Evolutionary conservation across 2,888 invertebrate species (phyloP).

Genomic region (Drosophila nigritarsus): DNA sequence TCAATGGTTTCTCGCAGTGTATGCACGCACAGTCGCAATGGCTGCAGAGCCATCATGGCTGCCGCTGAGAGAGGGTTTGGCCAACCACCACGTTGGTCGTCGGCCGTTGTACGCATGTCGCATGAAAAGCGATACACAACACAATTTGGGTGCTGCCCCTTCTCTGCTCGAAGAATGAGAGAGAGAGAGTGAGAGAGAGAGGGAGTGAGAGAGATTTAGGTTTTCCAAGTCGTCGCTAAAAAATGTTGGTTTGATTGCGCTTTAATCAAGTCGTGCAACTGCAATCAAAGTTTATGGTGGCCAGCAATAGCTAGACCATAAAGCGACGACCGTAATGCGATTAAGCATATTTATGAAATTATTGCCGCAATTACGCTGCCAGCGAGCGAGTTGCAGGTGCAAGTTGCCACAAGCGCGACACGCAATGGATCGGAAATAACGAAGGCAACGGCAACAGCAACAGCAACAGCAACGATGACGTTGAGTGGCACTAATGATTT

Average conservation of each 20-base stretch:
- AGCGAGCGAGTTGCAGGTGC: slow-evolving; percentile 30
- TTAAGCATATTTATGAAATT: slow-evolving; percentile 74
- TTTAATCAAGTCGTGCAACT: slow-evolving; percentile 65
- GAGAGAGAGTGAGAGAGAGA: background rate
- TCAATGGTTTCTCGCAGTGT: slow-evolving; percentile 43
- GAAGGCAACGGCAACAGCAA: background rate
- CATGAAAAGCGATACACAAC: slow-evolving; percentile 39
- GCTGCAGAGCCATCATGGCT: slow-evolving; percentile 50
- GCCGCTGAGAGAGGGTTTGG: slow-evolving; percentile 52
- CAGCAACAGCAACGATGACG: background rate
- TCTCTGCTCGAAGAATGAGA: background rate
- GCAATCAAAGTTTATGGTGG: slow-evolving; percentile 44
- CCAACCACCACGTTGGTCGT: slow-evolving; percentile 41
- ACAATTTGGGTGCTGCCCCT: slow-evolving; percentile 43
- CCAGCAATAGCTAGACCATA: slow-evolving; percentile 36
- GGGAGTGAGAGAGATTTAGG: background rate
- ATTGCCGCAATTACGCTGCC: slow-evolving; percentile 66
- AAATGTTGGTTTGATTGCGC: slow-evolving; percentile 51
- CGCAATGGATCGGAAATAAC: slow-evolving; percentile 47
- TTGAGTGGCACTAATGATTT: slow-evolving; percentile 79
- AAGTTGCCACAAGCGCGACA: slow-evolving; percentile 37
- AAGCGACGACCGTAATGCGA: slow-evolving; percentile 55
- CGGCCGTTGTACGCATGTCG: slow-evolving; percentile 69
- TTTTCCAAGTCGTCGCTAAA: slow-evolving; percentile 19
- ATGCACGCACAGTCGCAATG: slow-evolving; percentile 46